Evolutionary conservation across 2,888 invertebrate species (phyloP), one percentile per base, ranked within the genome.

Genomic region (Troides helena): DNA sequence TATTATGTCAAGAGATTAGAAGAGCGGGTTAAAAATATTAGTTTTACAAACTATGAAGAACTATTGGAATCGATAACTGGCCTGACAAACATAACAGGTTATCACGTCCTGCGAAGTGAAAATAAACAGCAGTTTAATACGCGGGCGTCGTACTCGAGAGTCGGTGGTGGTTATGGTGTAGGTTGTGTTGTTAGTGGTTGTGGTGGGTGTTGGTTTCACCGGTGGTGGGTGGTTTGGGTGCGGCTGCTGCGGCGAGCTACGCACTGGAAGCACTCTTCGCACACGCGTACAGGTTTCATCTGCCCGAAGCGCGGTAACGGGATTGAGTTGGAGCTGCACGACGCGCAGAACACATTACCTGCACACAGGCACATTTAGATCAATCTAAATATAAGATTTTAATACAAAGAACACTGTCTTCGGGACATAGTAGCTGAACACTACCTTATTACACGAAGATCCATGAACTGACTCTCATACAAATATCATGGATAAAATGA

Each of bases 291-390:
- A 8, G 99, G 98, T 84, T 98, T 98, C 76, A 95, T 92, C 81
- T 98, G 97, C 1, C 99, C 99, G 88, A 95, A 99, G 82, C 97
- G 97, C 17, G 98, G 98, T 77, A 99, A 91, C 36, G 99, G 98
- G 70, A 98, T 97, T 73, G 96, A 97, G 86, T 98, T 97, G 63
- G 97, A 96, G 76, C 98, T 98, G 91, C 99, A 99, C 62, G 97
- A 95, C 1, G 97, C 96, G 89, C 99, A 99, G 88, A 98, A 99
- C 59, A 99, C 98, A 94, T 98, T 95, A 56, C 93, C 93, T 93
- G 86, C 4, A 67, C 85, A 82, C 67, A 14, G 1, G 50, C 50
- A 50, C 39, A 0, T 39, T 39, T 39, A 39, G 39, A 39, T 39
- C 7, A 39, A 10, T 39, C 39, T 10, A 39, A 10, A 10, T 7